Evolutionary conservation across 2,888 invertebrate genomes (phyloP).

Genomic region (Disparrhopalites patrizii): DNA sequence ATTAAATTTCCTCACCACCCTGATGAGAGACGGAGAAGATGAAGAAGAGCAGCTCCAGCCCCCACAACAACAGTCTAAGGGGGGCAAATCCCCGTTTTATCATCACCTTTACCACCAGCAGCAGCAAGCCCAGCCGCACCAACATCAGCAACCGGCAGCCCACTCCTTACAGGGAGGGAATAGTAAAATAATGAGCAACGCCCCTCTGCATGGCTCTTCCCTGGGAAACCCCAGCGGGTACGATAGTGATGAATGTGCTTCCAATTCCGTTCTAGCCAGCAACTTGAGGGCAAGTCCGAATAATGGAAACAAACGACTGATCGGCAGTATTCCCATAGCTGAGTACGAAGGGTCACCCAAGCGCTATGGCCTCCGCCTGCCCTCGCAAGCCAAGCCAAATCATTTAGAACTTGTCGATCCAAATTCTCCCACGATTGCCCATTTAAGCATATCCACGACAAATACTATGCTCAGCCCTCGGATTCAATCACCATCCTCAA

Average conservation of each 20-base stretch:
- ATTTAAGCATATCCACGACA: conserved; percentile 5
- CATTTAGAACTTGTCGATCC: conserved; percentile 46
- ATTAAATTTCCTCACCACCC: conserved; percentile 31
- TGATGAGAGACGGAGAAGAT: conserved; percentile 28
- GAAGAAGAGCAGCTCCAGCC: conserved; percentile 9
- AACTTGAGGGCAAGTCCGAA: conserved; percentile 30
- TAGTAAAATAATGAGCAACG: neutral
- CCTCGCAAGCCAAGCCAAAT: conserved; percentile 42
- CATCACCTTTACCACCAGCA: too few relatives aligned
- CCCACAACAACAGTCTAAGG: conserved; percentile 6
- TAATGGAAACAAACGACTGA: conserved; percentile 56
- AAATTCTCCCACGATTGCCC: conserved; percentile 24
- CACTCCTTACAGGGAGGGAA: conserved; percentile 21
- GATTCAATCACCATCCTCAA: neutral
- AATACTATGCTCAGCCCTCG: neutral
- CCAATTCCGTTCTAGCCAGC: conserved; percentile 26
- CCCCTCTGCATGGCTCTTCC: conserved; percentile 20
- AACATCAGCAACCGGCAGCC: conserved; percentile 10
- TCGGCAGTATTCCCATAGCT: conserved; percentile 83
- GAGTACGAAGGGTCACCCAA: conserved; percentile 88
- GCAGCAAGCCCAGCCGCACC: conserved; percentile 5
- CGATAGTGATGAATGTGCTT: conserved; percentile 47
- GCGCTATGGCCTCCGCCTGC: conserved; percentile 55
- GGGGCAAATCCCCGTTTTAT: conserved; percentile 27
- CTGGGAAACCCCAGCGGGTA: conserved; percentile 44